phyloP scores from a whole-genome alignment of 1,140 invertebrate genomes.

The Megalonaias nervosa region DNA sequence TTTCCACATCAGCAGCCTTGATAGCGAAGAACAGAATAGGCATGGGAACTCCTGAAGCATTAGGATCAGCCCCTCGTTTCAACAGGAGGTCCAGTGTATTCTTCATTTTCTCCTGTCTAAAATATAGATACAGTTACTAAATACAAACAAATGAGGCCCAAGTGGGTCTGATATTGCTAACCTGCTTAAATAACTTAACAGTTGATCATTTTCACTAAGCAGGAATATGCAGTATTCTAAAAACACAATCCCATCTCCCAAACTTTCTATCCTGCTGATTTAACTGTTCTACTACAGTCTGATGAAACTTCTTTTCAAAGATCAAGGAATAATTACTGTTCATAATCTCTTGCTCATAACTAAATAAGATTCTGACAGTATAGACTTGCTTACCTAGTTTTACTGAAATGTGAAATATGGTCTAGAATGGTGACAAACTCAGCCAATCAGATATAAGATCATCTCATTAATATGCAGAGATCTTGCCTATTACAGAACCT shows the following conservation, averaged over 20 bases:
- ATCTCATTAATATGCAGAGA: no score
- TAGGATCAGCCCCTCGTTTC: constrained; percentile 69
- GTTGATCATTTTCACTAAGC: neutral
- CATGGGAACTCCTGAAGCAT: constrained; percentile 68
- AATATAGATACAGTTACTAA: constrained; percentile 7
- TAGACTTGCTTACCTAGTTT: no score
- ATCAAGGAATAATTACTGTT: no score
- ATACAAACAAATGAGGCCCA: no score
- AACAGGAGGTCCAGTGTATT: constrained; percentile 65
- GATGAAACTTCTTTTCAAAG: neutral
- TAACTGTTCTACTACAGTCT: neutral
- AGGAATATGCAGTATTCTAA: neutral
- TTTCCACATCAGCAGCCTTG: constrained; percentile 69
- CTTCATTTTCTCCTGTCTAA: constrained; percentile 61
- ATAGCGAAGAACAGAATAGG: constrained; percentile 71
- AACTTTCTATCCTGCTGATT: neutral
- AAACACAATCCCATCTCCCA: neutral
- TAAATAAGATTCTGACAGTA: no score
- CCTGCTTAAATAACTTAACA: no score
- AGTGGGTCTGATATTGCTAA: no score
- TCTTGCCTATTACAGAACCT: no score
- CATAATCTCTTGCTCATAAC: no score
- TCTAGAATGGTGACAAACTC: no score
- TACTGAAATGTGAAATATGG: no score
- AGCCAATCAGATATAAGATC: no score